Conservation (phyloP, 2,888 invertebrate genomes). For the Tricholauxania praeusta region DNA sequence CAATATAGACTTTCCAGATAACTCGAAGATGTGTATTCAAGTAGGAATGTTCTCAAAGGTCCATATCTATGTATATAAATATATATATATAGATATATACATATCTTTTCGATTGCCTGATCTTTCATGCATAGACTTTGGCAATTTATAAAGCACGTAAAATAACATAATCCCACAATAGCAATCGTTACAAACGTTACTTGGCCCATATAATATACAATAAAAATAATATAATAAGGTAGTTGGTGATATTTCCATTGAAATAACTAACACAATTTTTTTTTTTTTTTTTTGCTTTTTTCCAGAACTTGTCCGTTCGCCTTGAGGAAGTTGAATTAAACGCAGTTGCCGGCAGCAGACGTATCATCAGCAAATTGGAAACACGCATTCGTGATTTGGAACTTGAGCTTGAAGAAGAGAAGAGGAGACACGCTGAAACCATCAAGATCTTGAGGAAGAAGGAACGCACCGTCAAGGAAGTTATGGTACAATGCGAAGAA, state of each 20-base stretch:
- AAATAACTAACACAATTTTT: neutral
- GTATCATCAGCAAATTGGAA: slow-evolving; percentile 98
- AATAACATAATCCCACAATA: no score
- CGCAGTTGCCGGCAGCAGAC: slow-evolving; percentile 95
- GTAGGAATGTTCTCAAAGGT: no score
- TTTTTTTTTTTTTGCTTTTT: slow-evolving; percentile 17
- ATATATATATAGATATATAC: no score
- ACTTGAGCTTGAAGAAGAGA: slow-evolving; percentile 95
- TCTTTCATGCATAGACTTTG: no score
- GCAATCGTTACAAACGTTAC: no score
- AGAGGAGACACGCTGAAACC: slow-evolving; percentile 96
- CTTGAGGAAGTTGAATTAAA: slow-evolving; percentile 97
- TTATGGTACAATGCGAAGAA: slow-evolving; percentile 95
- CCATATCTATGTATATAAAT: no score
- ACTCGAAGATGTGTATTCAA: no score
- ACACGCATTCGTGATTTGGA: slow-evolving; percentile 95
- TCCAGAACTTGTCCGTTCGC: slow-evolving; percentile 86
- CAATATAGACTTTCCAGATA: no score
- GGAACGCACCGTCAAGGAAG: slow-evolving; percentile 96
- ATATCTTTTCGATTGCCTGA: no score
- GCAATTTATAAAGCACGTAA: no score
- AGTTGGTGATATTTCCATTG: neutral
- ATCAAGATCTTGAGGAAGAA: slow-evolving; percentile 98
- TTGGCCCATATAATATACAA: no score
- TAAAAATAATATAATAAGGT: no score